Percentiles rank a stretch among this genome's conserved stretches.
Conservation (phyloP, 2,113 vertebrate genomes). For the Carollia perspicillata region DNA sequence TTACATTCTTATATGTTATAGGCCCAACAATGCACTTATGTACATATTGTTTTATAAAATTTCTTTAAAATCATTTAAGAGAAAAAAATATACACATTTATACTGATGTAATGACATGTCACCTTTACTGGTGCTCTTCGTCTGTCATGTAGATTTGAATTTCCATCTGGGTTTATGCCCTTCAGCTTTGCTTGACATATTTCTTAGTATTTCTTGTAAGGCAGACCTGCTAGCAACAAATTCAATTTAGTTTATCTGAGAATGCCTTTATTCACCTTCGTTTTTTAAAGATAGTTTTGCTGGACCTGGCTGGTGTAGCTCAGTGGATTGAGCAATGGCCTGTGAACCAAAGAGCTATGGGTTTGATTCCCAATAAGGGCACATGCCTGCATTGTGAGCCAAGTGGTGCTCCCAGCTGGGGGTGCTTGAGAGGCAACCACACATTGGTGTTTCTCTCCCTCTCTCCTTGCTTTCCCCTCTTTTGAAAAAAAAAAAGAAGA, state of each 20-base stretch:
- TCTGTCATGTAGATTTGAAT: neutral
- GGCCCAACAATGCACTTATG: neutral
- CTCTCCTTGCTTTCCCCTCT: too few relatives aligned
- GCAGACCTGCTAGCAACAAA: neutral
- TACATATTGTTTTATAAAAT: neutral
- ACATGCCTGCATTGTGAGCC: too few relatives aligned
- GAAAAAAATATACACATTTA: neutral
- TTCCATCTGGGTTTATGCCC: neutral
- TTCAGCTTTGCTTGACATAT: neutral
- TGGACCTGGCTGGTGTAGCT: too few relatives aligned
- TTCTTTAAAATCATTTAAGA: neutral
- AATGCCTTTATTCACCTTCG: too few relatives aligned
- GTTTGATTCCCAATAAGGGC: too few relatives aligned
- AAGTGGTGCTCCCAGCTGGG: too few relatives aligned
- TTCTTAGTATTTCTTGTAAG: neutral
- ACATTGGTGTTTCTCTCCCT: too few relatives aligned
- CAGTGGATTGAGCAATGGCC: too few relatives aligned
- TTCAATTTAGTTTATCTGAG: neutral
- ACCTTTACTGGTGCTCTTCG: neutral
- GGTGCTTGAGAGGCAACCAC: too few relatives aligned
- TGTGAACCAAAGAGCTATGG: too few relatives aligned
- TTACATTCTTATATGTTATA: neutral
- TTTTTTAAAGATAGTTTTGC: too few relatives aligned
- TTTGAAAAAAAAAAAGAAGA: too few relatives aligned
- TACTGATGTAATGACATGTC: neutral